Conservation (phyloP, 2,888 invertebrate genomes). For the Parochlus steinenii region DNA sequence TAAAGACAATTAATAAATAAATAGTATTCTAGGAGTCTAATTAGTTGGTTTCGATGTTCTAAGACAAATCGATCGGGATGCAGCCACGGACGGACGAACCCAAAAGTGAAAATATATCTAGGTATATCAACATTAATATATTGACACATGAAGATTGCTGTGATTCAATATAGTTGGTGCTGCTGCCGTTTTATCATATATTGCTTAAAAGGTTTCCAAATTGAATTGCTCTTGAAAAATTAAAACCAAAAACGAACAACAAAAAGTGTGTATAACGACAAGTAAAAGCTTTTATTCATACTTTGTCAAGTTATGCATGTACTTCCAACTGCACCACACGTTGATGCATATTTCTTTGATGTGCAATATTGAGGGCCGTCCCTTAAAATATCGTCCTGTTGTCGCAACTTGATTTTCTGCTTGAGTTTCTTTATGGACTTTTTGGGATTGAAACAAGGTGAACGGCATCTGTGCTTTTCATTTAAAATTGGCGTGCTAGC, state of each 20-base stretch:
- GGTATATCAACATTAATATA: neutral
- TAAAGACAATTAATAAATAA: no score
- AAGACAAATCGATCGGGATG: neutral
- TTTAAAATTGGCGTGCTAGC: neutral
- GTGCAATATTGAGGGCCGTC: no score
- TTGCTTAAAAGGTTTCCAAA: no score
- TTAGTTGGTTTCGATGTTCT: no score
- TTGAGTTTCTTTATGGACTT: slow-evolving; percentile 2
- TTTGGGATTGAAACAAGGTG: slow-evolving; percentile 8
- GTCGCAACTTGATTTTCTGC: no score
- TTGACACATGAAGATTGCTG: no score
- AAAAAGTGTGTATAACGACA: neutral
- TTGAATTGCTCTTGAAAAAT: no score
- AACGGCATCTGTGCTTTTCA: slow-evolving; percentile 8
- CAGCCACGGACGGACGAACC: neutral
- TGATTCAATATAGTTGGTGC: no score
- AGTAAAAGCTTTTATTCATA: no score
- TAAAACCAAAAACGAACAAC: neutral
- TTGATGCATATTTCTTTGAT: neutral
- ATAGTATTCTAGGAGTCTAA: no score
- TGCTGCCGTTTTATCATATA: no score
- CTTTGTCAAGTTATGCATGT: slow-evolving; percentile 9
- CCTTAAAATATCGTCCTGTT: no score
- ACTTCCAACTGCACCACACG: slow-evolving; percentile 4
- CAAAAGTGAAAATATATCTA: neutral